Evolutionary conservation across 2,888 invertebrate genomes (phyloP).

Genomic region (Ochlodes sylvanus): DNA sequence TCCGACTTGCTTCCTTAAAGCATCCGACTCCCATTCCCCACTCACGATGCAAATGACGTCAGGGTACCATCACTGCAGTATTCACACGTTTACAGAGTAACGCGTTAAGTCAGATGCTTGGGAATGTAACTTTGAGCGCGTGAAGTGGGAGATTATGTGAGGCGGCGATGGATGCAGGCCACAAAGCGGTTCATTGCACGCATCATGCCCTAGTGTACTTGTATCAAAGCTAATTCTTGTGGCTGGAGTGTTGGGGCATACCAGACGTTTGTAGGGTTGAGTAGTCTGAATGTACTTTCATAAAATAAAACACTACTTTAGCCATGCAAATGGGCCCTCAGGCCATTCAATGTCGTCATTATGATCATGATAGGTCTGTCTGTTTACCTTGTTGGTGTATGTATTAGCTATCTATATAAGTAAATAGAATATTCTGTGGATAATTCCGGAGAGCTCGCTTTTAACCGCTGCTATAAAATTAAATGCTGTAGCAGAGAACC

Average conservation of each 20-base stretch:
- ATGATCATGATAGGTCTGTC: too few relatives aligned
- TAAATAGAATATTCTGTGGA: too few relatives aligned
- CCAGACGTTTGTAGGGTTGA: background rate
- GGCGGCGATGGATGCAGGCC: conserved; percentile 20
- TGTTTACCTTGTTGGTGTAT: too few relatives aligned
- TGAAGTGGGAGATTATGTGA: conserved; percentile 30
- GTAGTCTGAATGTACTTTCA: background rate
- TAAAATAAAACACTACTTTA: too few relatives aligned
- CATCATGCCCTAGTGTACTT: conserved; percentile 14
- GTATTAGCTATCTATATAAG: too few relatives aligned
- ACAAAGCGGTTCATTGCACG: conserved; percentile 27
- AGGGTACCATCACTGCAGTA: background rate
- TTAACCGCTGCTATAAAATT: too few relatives aligned
- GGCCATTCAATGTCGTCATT: too few relatives aligned
- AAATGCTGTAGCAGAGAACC: too few relatives aligned
- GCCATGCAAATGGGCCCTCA: too few relatives aligned
- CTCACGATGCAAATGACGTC: background rate
- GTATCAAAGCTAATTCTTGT: conserved; percentile 11
- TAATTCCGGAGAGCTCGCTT: too few relatives aligned
- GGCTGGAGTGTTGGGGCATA: conserved; percentile 1
- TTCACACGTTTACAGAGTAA: conserved; percentile 5
- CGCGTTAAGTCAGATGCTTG: conserved; percentile 9
- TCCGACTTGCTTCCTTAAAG: too few relatives aligned
- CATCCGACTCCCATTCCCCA: background rate
- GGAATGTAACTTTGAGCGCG: conserved; percentile 11